These are phyloP conservation scores for Palythoa grandis DNA, from an alignment of 92 coral and sea anemone species.

Conservation along the genomic window DNA sequence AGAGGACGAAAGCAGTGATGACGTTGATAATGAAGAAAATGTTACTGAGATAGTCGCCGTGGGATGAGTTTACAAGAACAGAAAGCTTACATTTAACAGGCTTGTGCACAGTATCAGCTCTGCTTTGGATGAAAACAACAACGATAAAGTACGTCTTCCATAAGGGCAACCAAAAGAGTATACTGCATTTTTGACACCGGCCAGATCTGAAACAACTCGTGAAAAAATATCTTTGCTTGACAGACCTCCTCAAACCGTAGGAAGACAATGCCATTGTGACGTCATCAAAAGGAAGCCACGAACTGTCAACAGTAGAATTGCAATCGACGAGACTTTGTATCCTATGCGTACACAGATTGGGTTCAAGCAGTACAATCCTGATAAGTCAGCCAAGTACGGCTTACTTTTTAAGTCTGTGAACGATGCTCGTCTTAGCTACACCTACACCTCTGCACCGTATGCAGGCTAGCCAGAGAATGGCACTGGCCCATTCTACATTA, in stretches of 20 bases:
- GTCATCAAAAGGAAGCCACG: constrained; percentile 6
- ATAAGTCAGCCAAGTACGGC: constrained; percentile 37
- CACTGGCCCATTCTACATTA: constrained; percentile 8
- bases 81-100: constrained; percentile 5
- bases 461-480: constrained; percentile 22
- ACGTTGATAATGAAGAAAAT: no score
- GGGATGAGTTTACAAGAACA: background rate
- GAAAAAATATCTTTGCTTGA: background rate
- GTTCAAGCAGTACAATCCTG: constrained; percentile 3
- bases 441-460: background rate
- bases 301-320: background rate
- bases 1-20: background rate
- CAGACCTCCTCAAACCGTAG: background rate
- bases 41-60: background rate
- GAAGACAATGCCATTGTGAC: background rate
- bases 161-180: background rate
- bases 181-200: background rate
- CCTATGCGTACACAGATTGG: background rate
- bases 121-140: constrained; percentile 10
- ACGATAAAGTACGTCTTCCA: background rate
- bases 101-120: constrained; percentile 11
- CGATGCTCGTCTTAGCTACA: constrained; percentile 28
- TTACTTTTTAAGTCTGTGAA: constrained; percentile 30
- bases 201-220: background rate
- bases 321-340: constrained; percentile 6